A percentile compares a stretch with the other conserved stretches of the same genome.
Conservation (phyloP, 2,888 invertebrate species). For the Ornithoptera alexandrae region DNA sequence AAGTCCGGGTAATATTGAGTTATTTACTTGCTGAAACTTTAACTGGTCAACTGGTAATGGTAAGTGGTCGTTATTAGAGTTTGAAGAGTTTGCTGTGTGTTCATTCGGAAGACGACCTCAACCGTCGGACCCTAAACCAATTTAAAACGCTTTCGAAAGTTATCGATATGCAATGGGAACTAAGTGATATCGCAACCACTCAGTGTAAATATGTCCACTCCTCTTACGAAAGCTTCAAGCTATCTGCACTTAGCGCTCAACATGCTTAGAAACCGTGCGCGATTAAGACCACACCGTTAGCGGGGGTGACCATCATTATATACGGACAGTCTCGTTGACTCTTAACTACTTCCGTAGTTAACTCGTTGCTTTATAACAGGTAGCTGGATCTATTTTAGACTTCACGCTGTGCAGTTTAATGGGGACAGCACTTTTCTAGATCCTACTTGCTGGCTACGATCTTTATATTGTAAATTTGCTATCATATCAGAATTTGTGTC, state of each 20-base stretch:
- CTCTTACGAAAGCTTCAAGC: conserved; percentile 19
- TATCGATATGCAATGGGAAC: conserved; percentile 15
- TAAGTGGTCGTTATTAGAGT: background rate
- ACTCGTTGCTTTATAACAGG: background rate
- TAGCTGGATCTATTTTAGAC: too few relatives aligned
- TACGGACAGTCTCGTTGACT: background rate
- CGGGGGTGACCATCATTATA: conserved; percentile 18
- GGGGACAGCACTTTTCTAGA: too few relatives aligned
- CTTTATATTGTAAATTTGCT: too few relatives aligned
- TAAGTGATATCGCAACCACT: conserved; percentile 6
- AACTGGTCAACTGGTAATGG: background rate
- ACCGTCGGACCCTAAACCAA: background rate
- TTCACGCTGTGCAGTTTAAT: too few relatives aligned
- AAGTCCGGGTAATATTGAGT: too few relatives aligned
- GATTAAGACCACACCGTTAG: conserved; percentile 40
- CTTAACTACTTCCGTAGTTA: background rate
- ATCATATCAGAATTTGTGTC: too few relatives aligned
- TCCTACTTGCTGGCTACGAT: too few relatives aligned
- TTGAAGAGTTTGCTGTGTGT: too few relatives aligned
- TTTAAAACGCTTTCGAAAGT: background rate
- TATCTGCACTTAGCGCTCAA: conserved; percentile 21
- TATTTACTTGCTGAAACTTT: background rate
- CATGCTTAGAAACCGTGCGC: conserved; percentile 23
- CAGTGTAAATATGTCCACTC: conserved; percentile 17
- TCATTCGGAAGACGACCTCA: too few relatives aligned